Base-by-base conservation (phyloP, 2,888 invertebrate species). In the Amblyjoppa fuscipennis region DNA sequence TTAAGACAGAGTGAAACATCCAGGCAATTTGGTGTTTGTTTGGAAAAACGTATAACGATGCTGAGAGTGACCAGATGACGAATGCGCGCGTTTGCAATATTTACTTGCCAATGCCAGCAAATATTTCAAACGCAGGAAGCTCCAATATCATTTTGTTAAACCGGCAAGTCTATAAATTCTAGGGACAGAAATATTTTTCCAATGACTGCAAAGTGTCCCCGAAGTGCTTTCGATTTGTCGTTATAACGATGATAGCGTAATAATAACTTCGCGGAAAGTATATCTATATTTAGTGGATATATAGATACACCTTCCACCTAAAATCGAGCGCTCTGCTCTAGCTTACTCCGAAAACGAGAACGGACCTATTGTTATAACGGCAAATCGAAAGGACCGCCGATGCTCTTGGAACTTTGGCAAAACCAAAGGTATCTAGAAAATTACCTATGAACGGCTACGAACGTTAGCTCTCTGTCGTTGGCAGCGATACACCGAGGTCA, bases 401-500 rank as follows among this genome's bases (percentile, higher is more conserved):
- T 34, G 69, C 38, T 45, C 70, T 66, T 13, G 0, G 3, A 31
- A 3, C 7, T 28, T 59, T 53, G 5, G 31, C 25, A 16, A 69
- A 68, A 51, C 68, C 3, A 41, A 73, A 84, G 74, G 51, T 74
- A 28, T 61, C 74, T 77, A 81, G 83, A 74, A 59, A 61, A 78
- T 59, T n/a, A 34, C 45, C 45, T 49, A 49, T 16, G 16, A 49
- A 4, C 16, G 16, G 45, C 59, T 69, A 61, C 38, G 41, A 5
- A n/a, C 49, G 9, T 77, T 81, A 3, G 51, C n/a, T 53, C 64
- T 77, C 25, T 34, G n/a, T 31, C 6, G 77, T 77, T 77, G 68
- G 68, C 61, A 56, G 25, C 68, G 38, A 4, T 7, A 25, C 34
- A 5, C 41, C 75, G 85, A 85, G 85, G 85, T 85, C 85, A 85